Evolutionary conservation across 2,113 vertebrate genomes (phyloP), one percentile per base, ranked within the genome.

Genomic region (Otolemur garnettii): DNA sequence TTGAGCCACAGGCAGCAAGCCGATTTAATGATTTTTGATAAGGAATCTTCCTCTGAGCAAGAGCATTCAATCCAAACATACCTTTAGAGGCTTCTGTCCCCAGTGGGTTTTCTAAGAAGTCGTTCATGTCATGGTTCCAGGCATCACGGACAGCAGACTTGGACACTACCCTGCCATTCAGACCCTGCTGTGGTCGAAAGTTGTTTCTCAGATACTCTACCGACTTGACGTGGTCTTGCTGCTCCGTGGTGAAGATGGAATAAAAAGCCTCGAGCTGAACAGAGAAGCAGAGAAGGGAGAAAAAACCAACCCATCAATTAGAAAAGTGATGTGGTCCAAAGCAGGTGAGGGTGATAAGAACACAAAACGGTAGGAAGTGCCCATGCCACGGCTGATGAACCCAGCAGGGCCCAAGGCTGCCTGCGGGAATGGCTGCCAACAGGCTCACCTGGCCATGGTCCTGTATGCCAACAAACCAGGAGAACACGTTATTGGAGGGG

Each of bases 211-310:
- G 98, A 97, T 99, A 99, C 93, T 99, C 99, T 98, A 99, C 99
- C 0, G 99, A 99, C 97, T 99, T 99, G 86, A 99, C 99, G 0
- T 99, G 99, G 98, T 99, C 99, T 98, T 99, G 99, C 98, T 99
- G 99, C 96, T 99, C 99, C 0, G 99, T 99, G 97, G 99, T 99
- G 98, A 99, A 99, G 98, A 99, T 99, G 53, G 99, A 99, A 97
- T 99, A 99, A 98, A 99, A 99, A 0, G 99, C 99, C 96, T 99
- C 99, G 97, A 99, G 98, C 99, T 99, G 98, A 87, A 95, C 0
- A 0, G 7, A 83, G 62, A 96, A 97, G 77, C 93, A 94, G 53
- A 93, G 87, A 30, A 69, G 80, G 45, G 90, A 87, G 59, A 97
- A 22, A 55, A 74, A 6, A 85, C 24, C 9, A 12, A 28, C 24